Base-by-base conservation (phyloP, 2,888 invertebrate species). In the Caenorhabditis sp. region DNA sequence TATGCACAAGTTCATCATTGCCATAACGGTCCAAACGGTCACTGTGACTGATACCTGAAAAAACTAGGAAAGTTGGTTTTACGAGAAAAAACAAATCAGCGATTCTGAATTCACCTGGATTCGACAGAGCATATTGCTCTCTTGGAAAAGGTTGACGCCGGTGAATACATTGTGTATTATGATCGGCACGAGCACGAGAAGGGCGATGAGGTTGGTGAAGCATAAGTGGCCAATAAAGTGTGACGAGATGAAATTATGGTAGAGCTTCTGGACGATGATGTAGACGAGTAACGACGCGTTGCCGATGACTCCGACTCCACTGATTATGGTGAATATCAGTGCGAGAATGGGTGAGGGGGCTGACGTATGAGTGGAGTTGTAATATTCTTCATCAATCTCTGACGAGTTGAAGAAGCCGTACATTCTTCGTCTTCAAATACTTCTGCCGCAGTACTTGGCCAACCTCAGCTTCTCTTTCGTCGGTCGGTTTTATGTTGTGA, bases 161-260 rank as follows among this genome's bases (percentile, higher is more conserved):
- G 88, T 88, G 79, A 85, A 87, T 15, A 90, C 78, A 61, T 88
- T 90, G 60, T 87, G 81, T 18, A 90, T 77, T 62, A 90, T 89
- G 53, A 90, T 64, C 18, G 91, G 91, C 8, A 91, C 62, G 18
- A 90, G 76, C 6, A 87, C 47, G 9, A 83, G 40, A 18, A 90
- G 76, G 1, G 87, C 87, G 28, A 92, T 47, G 24, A 90, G 72
- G 69, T 91, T 91, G 18, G 91, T 90, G 68, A 91, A 70, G 71
- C 89, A 89, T 18, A 92, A 81, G 78, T 92, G 91, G 6, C 86
- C 89, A 68, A 92, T 92, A 81, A 92, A 92, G 61, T 90, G 91
- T 18, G 89, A 89, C 8, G 89, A 89, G 37, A 92, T 89, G 77
- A 90, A 92, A 84, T 92, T 91, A 50, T 89, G 85, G 80, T 90